phyloP scores from a whole-genome alignment of 1,140 invertebrate species.

The Caenorhabditis briggsae region DNA sequence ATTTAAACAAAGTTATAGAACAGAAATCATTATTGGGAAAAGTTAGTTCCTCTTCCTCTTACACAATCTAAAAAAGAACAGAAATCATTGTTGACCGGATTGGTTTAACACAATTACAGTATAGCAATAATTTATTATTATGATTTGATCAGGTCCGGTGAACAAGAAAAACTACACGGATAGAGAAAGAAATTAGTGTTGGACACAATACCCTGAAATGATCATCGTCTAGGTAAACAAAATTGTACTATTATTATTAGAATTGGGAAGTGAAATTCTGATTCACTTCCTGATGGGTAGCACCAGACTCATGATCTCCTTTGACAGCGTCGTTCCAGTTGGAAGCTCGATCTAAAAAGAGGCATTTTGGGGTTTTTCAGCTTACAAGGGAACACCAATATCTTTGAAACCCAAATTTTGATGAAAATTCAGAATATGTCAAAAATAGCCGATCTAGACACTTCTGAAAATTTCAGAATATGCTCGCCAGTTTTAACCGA shows the following conservation, averaged over 20 bases:
- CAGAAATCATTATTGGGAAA: not conserved
- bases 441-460: no score
- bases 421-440: no score
- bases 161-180: not conserved
- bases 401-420: no score
- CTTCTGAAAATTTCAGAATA: no score
- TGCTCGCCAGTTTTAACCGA: no score
- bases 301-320: conserved; percentile 1
- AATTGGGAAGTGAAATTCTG: not conserved
- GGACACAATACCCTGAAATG: conserved; percentile 38
- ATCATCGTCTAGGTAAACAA: conserved; percentile 18
- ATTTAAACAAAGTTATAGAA: not conserved
- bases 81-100: no score
- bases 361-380: not conserved
- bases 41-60: no score
- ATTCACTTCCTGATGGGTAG: not conserved
- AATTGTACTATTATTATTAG: conserved; percentile 46
- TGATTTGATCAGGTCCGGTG: not conserved
- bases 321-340: conserved; percentile 2
- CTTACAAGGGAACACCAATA: no score
- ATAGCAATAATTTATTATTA: not conserved
- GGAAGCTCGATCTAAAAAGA: conserved; percentile 33
- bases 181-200: conserved; percentile 8
- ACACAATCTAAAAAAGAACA: no score
- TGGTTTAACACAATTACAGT: not conserved